These are phyloP conservation scores for Neuroscelio doddi DNA, from an alignment of 2,888 invertebrate species.

Conservation along the genomic window DNA sequence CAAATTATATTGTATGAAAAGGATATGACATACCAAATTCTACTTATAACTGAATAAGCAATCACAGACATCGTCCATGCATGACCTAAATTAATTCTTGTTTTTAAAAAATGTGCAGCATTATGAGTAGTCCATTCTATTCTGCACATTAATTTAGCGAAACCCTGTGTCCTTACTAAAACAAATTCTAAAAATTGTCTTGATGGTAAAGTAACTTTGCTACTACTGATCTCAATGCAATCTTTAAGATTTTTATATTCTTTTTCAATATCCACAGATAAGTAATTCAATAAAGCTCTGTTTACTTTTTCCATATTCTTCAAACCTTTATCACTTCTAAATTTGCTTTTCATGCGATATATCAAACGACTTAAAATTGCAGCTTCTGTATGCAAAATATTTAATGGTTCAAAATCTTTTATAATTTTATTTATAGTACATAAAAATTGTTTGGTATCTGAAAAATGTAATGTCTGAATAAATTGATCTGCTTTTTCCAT, in stretches of 20 bases:
- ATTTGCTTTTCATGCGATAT: slow-evolving; percentile 77
- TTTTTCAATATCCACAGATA: slow-evolving; percentile 72
- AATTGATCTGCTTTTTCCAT: too few species aligned
- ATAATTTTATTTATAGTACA: slow-evolving; percentile 45
- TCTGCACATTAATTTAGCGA: slow-evolving; percentile 75
- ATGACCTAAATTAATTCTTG: slow-evolving; percentile 75
- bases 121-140: slow-evolving; percentile 73
- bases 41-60: slow-evolving; percentile 74
- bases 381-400: slow-evolving; percentile 74
- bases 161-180: slow-evolving; percentile 74
- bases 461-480: too few species aligned
- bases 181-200: slow-evolving; percentile 77
- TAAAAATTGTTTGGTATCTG: slow-evolving; percentile 53
- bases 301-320: slow-evolving; percentile 75
- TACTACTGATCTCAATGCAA: slow-evolving; percentile 54
- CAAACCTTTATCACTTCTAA: slow-evolving; percentile 76
- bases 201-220: slow-evolving; percentile 73
- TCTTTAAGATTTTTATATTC: slow-evolving; percentile 63
- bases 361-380: slow-evolving; percentile 75
- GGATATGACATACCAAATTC: slow-evolving; percentile 76
- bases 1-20: background rate
- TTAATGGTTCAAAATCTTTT: slow-evolving; percentile 65
- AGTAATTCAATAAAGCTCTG: slow-evolving; percentile 74
- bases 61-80: slow-evolving; percentile 75
- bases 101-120: slow-evolving; percentile 74